A percentile compares a stretch with the other conserved stretches of the same genome.
phyloP scores from a whole-genome alignment of 2,888 invertebrate genomes.

The Linnaemya tessellans region DNA sequence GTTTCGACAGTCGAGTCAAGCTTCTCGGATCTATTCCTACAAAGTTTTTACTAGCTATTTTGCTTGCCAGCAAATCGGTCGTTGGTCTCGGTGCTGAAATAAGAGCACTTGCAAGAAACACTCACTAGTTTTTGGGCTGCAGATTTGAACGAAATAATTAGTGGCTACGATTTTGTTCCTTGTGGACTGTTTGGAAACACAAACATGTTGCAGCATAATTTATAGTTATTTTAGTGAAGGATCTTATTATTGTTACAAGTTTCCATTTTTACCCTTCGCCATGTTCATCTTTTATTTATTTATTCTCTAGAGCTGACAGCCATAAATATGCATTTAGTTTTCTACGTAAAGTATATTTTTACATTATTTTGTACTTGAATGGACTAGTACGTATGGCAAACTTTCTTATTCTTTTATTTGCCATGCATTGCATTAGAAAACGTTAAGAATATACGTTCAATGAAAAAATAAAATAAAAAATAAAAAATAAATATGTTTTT shows the following conservation, averaged over 20 bases:
- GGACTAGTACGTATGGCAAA: constrained; percentile 40
- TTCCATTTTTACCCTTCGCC: background rate
- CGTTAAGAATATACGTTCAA: background rate
- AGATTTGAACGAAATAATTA: too few relatives aligned
- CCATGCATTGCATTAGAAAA: constrained; percentile 36
- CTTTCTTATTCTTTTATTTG: constrained; percentile 21
- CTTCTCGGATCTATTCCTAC: too few relatives aligned
- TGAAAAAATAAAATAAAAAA: too few relatives aligned
- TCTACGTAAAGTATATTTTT: constrained; percentile 65
- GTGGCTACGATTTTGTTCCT: background rate
- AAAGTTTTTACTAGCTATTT: too few relatives aligned
- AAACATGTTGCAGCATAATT: background rate
- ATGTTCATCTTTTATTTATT: constrained; percentile 17
- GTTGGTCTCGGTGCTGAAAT: too few relatives aligned
- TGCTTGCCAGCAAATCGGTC: too few relatives aligned
- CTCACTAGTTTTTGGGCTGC: too few relatives aligned
- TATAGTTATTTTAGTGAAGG: background rate
- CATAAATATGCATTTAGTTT: constrained; percentile 71
- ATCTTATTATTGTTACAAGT: background rate
- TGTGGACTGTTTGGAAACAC: background rate
- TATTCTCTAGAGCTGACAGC: constrained; percentile 53
- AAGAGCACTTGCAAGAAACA: too few relatives aligned
- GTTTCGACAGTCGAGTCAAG: too few relatives aligned
- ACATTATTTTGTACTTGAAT: constrained; percentile 61
- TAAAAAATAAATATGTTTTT: constrained; percentile 49